phyloP scores from a whole-genome alignment of 2,888 invertebrate species.

The Pediacus dermestoides region DNA sequence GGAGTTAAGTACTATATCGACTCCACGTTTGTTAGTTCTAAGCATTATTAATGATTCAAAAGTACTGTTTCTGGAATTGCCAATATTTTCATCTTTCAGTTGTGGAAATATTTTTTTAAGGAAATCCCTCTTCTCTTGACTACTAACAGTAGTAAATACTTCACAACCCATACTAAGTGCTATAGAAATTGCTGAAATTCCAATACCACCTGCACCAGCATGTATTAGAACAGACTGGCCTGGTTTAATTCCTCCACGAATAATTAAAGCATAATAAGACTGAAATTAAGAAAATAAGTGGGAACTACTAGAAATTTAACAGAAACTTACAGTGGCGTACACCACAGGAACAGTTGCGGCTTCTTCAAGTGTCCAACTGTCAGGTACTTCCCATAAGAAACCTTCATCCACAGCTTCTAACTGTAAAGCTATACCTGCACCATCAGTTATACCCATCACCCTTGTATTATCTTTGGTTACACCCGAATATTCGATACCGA shows the following conservation, averaged over 20 bases:
- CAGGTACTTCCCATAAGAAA: too few relatives aligned
- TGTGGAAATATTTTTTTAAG: constrained; percentile 77
- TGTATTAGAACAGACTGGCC: constrained; percentile 34
- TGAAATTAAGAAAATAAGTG: too few relatives aligned
- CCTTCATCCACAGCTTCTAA: too few relatives aligned
- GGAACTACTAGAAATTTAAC: too few relatives aligned
- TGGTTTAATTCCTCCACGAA: constrained; percentile 23
- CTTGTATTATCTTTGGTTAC: too few relatives aligned
- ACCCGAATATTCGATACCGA: too few relatives aligned
- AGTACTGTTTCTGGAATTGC: constrained; percentile 78
- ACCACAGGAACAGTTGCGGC: too few relatives aligned
- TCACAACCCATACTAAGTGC: constrained; percentile 79
- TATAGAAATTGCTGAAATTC: constrained; percentile 90
- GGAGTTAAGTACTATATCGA: constrained; percentile 87
- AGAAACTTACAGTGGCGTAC: too few relatives aligned
- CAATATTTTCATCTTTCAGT: constrained; percentile 70
- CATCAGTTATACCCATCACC: too few relatives aligned
- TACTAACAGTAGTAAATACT: constrained; percentile 86
- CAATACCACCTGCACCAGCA: constrained; percentile 72
- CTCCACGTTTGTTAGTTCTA: constrained; percentile 81
- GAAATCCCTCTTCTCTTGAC: constrained; percentile 77
- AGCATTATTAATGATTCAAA: constrained; percentile 83
- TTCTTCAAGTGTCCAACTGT: too few relatives aligned
- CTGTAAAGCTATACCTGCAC: too few relatives aligned
- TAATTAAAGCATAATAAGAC: constrained; percentile 31